Percentiles rank a stretch among this genome's conserved stretches.
phyloP scores from a whole-genome alignment of 2,888 invertebrate genomes.

The Perizoma affinitatum region DNA sequence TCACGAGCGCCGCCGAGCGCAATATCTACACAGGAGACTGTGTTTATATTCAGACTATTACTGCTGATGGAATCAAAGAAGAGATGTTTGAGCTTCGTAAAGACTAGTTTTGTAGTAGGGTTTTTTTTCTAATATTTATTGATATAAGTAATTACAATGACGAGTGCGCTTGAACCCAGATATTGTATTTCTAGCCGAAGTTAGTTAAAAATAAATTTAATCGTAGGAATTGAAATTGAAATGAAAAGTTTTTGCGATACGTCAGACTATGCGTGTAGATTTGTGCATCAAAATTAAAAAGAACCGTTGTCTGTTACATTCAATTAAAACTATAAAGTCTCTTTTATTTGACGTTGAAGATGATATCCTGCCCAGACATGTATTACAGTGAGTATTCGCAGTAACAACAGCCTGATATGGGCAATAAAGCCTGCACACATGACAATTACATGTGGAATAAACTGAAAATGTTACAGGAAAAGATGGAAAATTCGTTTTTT shows the following conservation, averaged over 20 bases:
- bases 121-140: no score
- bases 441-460: conserved; percentile 72
- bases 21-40: conserved; percentile 99
- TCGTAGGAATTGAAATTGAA: no score
- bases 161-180: no score
- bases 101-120: conserved; percentile 85
- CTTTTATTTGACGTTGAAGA: conserved; percentile 30
- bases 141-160: no score
- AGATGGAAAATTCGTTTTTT: conserved; percentile 5
- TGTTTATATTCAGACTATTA: conserved; percentile 93
- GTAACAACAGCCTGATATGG: conserved; percentile 66
- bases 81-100: conserved; percentile 92
- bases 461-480: conserved; percentile 52
- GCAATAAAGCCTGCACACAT: conserved; percentile 73
- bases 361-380: conserved; percentile 29
- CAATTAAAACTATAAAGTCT: conserved; percentile 26
- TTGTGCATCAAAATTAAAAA: not conserved
- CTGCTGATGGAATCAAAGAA: conserved; percentile 91
- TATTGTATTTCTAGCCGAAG: no score
- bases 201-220: no score
- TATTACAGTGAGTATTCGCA: conserved; percentile 22
- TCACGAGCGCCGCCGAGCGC: conserved; percentile 98
- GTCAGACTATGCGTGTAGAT: no score
- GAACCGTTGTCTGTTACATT: conserved; percentile 15
- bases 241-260: no score